Base-by-base conservation (phyloP, 2,888 invertebrate species). In the Eremobia ochroleuca region DNA sequence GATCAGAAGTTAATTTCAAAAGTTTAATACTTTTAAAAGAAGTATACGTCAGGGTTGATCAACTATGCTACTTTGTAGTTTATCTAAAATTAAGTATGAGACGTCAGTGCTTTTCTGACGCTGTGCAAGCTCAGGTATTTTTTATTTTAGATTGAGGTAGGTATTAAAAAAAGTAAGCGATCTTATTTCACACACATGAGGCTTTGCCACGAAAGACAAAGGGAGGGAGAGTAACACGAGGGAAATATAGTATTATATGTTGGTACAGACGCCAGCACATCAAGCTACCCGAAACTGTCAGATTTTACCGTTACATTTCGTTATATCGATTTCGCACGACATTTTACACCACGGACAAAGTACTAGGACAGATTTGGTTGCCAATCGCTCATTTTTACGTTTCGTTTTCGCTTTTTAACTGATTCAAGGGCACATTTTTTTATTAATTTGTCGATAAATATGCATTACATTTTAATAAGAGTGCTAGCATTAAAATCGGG, bases 1-100 rank as follows among this genome's bases (percentile, higher is more conserved):
- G 70, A 81, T 87, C 85, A 85, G 46, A 86, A 71, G 72, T 87
- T 77, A 84, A 86, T 87, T 82, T 34, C 61, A 77, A 83, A 87
- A 72, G 78, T 85, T 70, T 49, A 70, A 74, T 75, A 73, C 70
- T 79, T 82, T 79, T 52, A 62, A 68, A 79, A 85, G 85, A 76
- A 85, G 61, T 62, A 64, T 65, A 49, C 71, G 76, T 85, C 85
- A 72, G 76, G 2, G 25, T 13, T 70, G 66, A 81, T 79, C 74
- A 66, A 69, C 77, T 66, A 67, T 70, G 66, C 66, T 70, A 55
- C 52, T 46, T 64, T 66, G 61, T 65, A 72, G 58, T 79, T 80
- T 76, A 81, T 81, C 65, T 79, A 37, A 79, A 81, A 83, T 85
- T 74, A 79, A 72, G 21, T 66, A 43, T 76, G 55, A 18, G 52